Conservation (phyloP, 1,140 invertebrate genomes). For the Manduca sexta region DNA sequence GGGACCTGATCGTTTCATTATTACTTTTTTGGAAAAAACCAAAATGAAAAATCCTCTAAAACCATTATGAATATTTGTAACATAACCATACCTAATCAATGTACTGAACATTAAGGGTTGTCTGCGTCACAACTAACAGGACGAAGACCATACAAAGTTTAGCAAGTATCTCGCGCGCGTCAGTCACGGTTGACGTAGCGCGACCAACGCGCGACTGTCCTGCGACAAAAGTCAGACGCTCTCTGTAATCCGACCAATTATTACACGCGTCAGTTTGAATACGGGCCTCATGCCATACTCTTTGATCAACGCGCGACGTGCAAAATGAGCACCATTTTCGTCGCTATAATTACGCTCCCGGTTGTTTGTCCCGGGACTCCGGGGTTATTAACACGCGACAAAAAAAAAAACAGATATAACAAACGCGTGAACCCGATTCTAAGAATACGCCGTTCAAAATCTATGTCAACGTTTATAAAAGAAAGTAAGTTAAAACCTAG, state of each 20-base stretch:
- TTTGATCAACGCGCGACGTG: conserved; percentile 53
- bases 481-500: conserved; percentile 40
- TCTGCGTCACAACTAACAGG: neutral
- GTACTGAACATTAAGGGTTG: no score
- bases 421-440: conserved; percentile 30
- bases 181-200: conserved; percentile 13
- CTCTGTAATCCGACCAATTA: conserved; percentile 56
- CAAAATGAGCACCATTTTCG: conserved; percentile 51
- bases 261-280: conserved; percentile 46
- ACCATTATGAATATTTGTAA: no score
- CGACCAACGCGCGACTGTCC: conserved; percentile 20
- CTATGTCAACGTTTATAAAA: conserved; percentile 45
- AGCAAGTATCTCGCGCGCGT: conserved; percentile 1
- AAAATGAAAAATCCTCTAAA: no score
- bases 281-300: conserved; percentile 30
- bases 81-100: no score
- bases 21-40: no score
- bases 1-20: no score
- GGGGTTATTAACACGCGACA: conserved; percentile 51
- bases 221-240: conserved; percentile 23
- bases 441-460: conserved; percentile 46
- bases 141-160: neutral
- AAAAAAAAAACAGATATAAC: no score
- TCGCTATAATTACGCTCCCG: conserved; percentile 41
- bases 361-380: conserved; percentile 32